These are phyloP conservation scores for Microplitis deprimator DNA, from an alignment of 2,888 invertebrate species.

Conservation along the genomic window DNA sequence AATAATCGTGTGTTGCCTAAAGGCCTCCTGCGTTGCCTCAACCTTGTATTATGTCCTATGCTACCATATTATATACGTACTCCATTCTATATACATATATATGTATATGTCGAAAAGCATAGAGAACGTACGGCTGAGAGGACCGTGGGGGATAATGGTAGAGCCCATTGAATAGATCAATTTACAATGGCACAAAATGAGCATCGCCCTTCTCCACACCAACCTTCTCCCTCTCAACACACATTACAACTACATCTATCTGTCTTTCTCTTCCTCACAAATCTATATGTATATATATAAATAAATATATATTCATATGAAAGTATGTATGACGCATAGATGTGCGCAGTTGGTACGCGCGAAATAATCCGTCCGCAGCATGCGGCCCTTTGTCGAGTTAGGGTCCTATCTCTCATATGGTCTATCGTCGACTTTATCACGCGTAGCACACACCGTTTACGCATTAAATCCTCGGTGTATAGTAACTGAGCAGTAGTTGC, in stretches of 20 bases:
- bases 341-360: constrained; percentile 32
- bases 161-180: constrained; percentile 71
- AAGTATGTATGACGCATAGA: constrained; percentile 13
- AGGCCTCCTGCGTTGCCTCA: constrained; percentile 50
- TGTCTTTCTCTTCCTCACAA: constrained; percentile 16
- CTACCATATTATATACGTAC: background rate
- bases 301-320: background rate
- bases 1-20: constrained; percentile 26
- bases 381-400: constrained; percentile 56
- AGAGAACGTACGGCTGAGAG: constrained; percentile 36
- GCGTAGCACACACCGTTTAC: constrained; percentile 20
- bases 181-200: constrained; percentile 72
- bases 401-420: constrained; percentile 31
- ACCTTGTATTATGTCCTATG: constrained; percentile 12
- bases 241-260: constrained; percentile 26
- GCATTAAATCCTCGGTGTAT: background rate
- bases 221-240: constrained; percentile 43
- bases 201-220: constrained; percentile 57
- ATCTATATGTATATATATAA: background rate
- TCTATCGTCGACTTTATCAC: constrained; percentile 43
- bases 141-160: constrained; percentile 66
- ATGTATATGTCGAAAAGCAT: background rate
- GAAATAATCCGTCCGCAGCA: constrained; percentile 61
- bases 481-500: constrained; percentile 16
- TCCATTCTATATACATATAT: background rate